phyloP scores from a whole-genome alignment of 2,797 vertebrate genomes.

The Aselliscus stoliczkanus region DNA sequence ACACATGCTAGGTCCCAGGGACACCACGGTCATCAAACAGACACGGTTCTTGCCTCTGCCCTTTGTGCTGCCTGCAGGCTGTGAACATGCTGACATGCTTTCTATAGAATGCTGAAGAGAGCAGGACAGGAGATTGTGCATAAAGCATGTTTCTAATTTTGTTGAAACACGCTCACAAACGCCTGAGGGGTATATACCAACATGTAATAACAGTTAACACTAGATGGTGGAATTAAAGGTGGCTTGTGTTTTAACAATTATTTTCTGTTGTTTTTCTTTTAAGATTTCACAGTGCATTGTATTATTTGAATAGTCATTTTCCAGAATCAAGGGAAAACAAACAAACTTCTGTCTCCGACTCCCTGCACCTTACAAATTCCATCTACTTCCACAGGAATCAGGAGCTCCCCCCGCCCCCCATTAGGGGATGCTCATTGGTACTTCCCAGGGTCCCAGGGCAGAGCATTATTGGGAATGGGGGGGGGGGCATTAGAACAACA shows the following conservation, averaged over 20 bases:
- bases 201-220: conserved; percentile 25
- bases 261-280: not conserved
- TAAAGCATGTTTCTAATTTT: conserved; percentile 59
- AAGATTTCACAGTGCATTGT: conserved; percentile 21
- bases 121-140: conserved; percentile 50
- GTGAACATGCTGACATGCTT: conserved; percentile 13
- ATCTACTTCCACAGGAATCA: not conserved
- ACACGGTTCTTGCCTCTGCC: not conserved
- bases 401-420: not conserved
- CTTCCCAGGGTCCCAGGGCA: not conserved
- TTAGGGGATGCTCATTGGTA: not conserved
- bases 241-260: conserved; percentile 28
- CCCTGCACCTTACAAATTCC: not conserved
- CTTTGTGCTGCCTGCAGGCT: not conserved
- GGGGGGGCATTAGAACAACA: not conserved
- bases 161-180: conserved; percentile 55
- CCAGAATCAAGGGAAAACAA: conserved; percentile 44
- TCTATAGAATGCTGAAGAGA: conserved; percentile 42
- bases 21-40: not conserved
- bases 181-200: conserved; percentile 33
- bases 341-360: not conserved
- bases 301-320: conserved; percentile 38
- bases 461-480: not conserved
- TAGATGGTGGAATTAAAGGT: conserved; percentile 1
- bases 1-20: not conserved